These are phyloP conservation scores for Zophobas morio DNA, from an alignment of 1,140 invertebrate species.

Conservation along the genomic window DNA sequence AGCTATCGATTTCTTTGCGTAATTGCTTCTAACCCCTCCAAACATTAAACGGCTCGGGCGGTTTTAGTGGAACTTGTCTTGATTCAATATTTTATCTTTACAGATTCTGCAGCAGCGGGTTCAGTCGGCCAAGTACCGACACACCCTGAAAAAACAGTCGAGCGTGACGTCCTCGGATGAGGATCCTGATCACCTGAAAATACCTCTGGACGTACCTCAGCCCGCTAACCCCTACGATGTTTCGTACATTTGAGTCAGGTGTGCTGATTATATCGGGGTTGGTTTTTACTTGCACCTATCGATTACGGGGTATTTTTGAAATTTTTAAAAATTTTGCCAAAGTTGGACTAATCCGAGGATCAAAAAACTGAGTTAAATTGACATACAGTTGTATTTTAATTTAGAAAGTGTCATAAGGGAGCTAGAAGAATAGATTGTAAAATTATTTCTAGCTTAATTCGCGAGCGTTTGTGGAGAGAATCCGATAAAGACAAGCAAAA, in stretches of 20 bases:
- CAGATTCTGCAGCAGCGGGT: constrained; percentile 63
- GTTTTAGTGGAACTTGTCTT: background rate
- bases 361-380: constrained; percentile 52
- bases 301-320: constrained; percentile 17
- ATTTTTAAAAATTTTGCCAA: constrained; percentile 14
- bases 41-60: background rate
- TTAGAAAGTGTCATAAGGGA: constrained; percentile 57
- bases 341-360: constrained; percentile 22
- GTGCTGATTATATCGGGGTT: constrained; percentile 9
- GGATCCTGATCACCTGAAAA: constrained; percentile 49
- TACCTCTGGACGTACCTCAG: constrained; percentile 50
- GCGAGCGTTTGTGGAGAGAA: constrained; percentile 49
- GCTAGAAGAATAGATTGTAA: constrained; percentile 58
- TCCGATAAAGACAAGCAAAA: constrained; percentile 30
- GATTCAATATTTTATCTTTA: constrained; percentile 34
- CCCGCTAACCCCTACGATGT: constrained; percentile 52
- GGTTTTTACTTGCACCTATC: constrained; percentile 31
- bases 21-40: constrained; percentile 23
- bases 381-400: constrained; percentile 60
- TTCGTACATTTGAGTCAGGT: constrained; percentile 44
- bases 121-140: constrained; percentile 59
- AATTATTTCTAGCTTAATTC: constrained; percentile 52
- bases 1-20: constrained; percentile 15
- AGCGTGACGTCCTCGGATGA: constrained; percentile 50
- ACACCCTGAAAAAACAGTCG: constrained; percentile 52